Conservation (phyloP, 2,113 vertebrate genomes). For the Origma solitaria region DNA sequence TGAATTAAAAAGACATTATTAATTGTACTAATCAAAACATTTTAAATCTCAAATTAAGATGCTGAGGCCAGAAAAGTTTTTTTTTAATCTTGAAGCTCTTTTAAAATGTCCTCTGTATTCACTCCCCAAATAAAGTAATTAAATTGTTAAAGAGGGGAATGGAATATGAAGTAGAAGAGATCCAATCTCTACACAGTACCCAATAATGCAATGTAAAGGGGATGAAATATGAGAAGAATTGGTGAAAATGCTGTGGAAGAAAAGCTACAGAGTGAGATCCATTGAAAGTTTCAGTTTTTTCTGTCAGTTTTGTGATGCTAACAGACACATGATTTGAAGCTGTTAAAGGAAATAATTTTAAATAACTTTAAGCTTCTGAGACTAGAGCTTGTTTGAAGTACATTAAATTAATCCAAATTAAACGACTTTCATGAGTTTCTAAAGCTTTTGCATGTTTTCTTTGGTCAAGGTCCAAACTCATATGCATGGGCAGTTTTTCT, state of each 20-base stretch:
- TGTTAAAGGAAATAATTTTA: background rate
- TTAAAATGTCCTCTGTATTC: background rate
- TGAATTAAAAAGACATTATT: background rate
- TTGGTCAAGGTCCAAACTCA: slow-evolving; percentile 33
- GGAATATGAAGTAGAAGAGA: background rate
- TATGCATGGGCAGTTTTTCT: background rate
- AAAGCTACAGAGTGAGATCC: background rate
- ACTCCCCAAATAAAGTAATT: background rate
- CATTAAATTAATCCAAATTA: slow-evolving; percentile 45
- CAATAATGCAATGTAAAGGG: background rate
- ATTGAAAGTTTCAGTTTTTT: background rate
- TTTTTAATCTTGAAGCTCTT: background rate
- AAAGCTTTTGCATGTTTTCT: slow-evolving; percentile 9
- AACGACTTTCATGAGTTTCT: slow-evolving; percentile 12
- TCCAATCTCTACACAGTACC: background rate
- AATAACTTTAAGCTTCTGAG: background rate
- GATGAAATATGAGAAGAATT: background rate
- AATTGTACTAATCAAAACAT: background rate
- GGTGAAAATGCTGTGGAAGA: background rate
- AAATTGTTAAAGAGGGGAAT: background rate
- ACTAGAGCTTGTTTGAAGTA: slow-evolving; percentile 19
- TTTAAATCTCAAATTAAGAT: background rate
- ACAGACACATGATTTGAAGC: background rate
- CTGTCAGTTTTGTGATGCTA: background rate
- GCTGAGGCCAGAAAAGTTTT: background rate